Conservation (phyloP, 2,888 invertebrate species). For the Caenorhabditis doughertyi region DNA sequence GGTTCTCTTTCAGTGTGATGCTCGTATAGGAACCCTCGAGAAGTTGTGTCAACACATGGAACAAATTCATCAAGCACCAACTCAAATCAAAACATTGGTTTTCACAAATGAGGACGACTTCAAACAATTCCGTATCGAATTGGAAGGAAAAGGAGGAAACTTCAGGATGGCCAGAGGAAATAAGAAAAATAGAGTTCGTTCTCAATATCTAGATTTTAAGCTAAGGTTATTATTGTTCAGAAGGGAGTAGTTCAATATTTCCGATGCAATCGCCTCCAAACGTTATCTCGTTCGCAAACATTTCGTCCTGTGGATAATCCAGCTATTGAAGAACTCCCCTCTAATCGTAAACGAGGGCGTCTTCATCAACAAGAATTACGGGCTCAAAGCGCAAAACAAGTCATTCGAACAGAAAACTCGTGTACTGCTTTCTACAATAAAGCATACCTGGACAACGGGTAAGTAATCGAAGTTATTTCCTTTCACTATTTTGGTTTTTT, state of each 20-base stretch:
- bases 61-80: slow-evolving; percentile 69
- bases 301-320: slow-evolving; percentile 62
- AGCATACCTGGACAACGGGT: slow-evolving; percentile 71
- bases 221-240: slow-evolving; percentile 5
- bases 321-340: slow-evolving; percentile 43
- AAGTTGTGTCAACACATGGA: slow-evolving; percentile 73
- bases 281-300: slow-evolving; percentile 48
- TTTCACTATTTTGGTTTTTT: not conserved
- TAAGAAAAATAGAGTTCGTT: slow-evolving; percentile 69
- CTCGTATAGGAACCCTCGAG: slow-evolving; percentile 71
- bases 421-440: slow-evolving; percentile 76
- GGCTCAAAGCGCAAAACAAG: slow-evolving; percentile 48
- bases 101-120: slow-evolving; percentile 71
- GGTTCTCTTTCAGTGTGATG: slow-evolving; percentile 67
- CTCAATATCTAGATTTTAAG: not conserved
- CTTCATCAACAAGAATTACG: slow-evolving; percentile 34
- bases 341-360: slow-evolving; percentile 47
- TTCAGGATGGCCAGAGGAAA: slow-evolving; percentile 77
- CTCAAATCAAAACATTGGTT: slow-evolving; percentile 67
- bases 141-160: slow-evolving; percentile 76
- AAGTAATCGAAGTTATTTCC: not conserved
- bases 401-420: slow-evolving; percentile 68
- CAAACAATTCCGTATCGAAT: slow-evolving; percentile 67
- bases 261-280: slow-evolving; percentile 71
- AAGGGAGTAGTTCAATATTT: slow-evolving; percentile 71